Evolutionary conservation across 2,113 vertebrate genomes (phyloP), one percentile per base, ranked within the genome.

Genomic region (Clarias gariepinus): DNA sequence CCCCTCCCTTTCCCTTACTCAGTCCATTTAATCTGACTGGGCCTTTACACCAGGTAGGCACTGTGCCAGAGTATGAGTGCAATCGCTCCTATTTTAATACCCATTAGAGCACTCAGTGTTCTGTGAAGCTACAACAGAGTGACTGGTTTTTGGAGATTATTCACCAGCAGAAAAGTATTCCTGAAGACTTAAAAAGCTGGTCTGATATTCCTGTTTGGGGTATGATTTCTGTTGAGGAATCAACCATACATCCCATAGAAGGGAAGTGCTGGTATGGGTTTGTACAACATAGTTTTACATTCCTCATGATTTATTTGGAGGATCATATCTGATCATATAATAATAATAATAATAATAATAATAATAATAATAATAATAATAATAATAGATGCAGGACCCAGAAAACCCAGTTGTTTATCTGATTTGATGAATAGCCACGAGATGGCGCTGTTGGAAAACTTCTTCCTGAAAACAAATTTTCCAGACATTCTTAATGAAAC

Each of bases 1-100:
- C 93, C 94, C 95, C 95, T 95, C 95, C 95, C 94, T 73, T 74
- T 69, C 66, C 66, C n/a, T 41, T 60, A 80, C 83, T 86, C 53
- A 80, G 64, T 86, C 81, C 36, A 88, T 90, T 88, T 84, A 86
- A 90, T 86, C 85, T 84, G 82, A 88, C 81, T 66, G 63, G 77
- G 41, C 82, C 53, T 74, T 77, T 85, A 84, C 86, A 81, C 84
- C 52, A 87, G 66, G 73, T 69, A 81, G 86, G 33, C 87, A 61
- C 58, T 25, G 25, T 84, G 82, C 68, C 81, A 53, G 77, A 74
- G 74, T 69, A 69, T 58, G 74, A 86, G 79, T 77, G 68, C 84
- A 86, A 58, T 84, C 64, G 10, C 84, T 90, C 66, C 76, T 86
- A 84, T 86, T 86, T 86, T 83, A 79, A 88, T 87, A 77, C 53